A percentile compares a stretch with the other conserved stretches of the same genome.
Conservation (phyloP, 2,888 invertebrate genomes). For the Nebria brevicollis region DNA sequence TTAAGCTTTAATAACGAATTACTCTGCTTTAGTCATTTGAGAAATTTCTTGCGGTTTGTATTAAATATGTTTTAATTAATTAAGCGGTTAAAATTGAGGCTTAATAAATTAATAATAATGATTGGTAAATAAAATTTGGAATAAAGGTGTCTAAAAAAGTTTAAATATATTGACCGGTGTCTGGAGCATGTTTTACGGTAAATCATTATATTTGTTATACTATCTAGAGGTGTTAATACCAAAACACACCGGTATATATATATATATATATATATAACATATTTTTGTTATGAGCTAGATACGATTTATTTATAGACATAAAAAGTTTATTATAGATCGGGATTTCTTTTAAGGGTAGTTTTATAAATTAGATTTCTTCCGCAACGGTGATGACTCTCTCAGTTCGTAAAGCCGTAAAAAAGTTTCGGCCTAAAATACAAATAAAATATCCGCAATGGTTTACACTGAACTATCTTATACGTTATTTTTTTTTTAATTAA, state of each 20-base stretch:
- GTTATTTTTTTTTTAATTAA: too few relatives aligned
- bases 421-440: background rate
- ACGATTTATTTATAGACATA: slow-evolving; percentile 54
- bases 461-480: too few relatives aligned
- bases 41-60: too few relatives aligned
- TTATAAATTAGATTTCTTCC: slow-evolving; percentile 55
- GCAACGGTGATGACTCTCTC: slow-evolving; percentile 12
- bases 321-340: slow-evolving; percentile 56
- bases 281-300: slow-evolving; percentile 41
- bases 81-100: too few relatives aligned
- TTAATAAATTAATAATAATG: too few relatives aligned
- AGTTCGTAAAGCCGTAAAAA: slow-evolving; percentile 27
- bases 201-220: slow-evolving; percentile 18
- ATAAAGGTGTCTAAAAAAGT: too few relatives aligned
- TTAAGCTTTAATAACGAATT: too few relatives aligned
- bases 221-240: slow-evolving; percentile 34
- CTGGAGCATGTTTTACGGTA: slow-evolving; percentile 15
- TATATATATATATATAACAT: slow-evolving; percentile 32
- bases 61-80: too few relatives aligned
- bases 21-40: too few relatives aligned
- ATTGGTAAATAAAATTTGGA: too few relatives aligned
- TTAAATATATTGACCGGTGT: background rate
- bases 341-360: slow-evolving; percentile 51
- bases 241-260: slow-evolving; percentile 14
- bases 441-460: too few relatives aligned